These are phyloP conservation scores for Channa maculata DNA, from an alignment of 2,113 vertebrate species.

Conservation along the genomic window DNA sequence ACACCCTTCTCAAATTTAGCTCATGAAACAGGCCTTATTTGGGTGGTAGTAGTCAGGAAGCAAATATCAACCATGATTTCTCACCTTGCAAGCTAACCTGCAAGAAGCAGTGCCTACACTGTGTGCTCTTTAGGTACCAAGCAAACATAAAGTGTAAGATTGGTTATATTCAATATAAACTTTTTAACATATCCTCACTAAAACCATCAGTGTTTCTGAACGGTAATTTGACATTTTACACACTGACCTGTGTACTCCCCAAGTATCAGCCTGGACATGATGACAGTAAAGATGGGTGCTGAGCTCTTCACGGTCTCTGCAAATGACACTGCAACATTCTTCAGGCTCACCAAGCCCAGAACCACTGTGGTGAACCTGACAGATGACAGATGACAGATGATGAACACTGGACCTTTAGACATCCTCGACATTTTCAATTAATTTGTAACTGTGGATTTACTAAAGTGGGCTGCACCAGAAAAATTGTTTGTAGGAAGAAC, in stretches of 20 bases:
- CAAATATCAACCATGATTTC: too few species aligned
- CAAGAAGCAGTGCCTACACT: too few species aligned
- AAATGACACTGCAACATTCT: conserved; percentile 96
- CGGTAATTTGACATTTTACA: background rate
- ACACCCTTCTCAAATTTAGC: too few species aligned
- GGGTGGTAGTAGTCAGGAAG: too few species aligned
- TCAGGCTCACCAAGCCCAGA: conserved; percentile 94
- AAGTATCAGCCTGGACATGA: conserved; percentile 95
- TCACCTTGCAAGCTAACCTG: too few species aligned
- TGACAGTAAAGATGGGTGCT: conserved; percentile 95
- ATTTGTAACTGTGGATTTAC: background rate
- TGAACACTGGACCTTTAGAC: background rate
- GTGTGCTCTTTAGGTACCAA: too few species aligned
- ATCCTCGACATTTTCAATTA: too few species aligned
- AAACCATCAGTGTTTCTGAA: too few species aligned
- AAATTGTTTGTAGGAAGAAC: background rate
- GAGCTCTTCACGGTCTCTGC: conserved; percentile 98
- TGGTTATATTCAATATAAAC: too few species aligned
- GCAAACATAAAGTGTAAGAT: too few species aligned
- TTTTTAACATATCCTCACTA: too few species aligned
- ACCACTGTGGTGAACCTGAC: conserved; percentile 94
- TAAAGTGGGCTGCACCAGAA: background rate
- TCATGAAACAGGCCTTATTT: too few species aligned
- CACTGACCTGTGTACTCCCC: conserved; percentile 94
- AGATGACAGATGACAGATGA: background rate